Conservation (phyloP, 2,797 vertebrate genomes). For the Sebastes oblongus region DNA sequence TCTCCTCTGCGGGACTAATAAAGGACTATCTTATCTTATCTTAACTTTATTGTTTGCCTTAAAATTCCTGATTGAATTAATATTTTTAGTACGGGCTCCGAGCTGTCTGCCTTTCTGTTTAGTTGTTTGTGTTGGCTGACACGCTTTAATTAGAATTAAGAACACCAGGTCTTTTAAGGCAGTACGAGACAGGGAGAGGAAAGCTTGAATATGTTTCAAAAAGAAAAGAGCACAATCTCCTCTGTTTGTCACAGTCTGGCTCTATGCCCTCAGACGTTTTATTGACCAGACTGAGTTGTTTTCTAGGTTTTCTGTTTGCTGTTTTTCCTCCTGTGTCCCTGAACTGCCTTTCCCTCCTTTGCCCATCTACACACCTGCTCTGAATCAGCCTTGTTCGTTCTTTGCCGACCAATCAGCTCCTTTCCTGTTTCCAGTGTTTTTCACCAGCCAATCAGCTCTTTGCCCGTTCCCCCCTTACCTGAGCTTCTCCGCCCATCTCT, state of each 20-base stretch:
- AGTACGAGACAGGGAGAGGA: not conserved
- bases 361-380: not conserved
- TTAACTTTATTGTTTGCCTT: not conserved
- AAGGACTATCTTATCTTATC: too few species aligned
- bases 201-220: not conserved
- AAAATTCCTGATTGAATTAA: not conserved
- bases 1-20: too few species aligned
- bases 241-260: not conserved
- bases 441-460: not conserved
- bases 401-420: not conserved
- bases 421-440: fast-evolving
- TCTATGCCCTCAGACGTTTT: not conserved
- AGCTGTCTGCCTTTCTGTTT: not conserved
- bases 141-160: not conserved
- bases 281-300: not conserved
- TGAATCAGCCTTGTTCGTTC: not conserved
- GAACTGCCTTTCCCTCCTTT: not conserved
- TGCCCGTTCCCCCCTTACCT: not conserved
- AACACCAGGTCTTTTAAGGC: not conserved
- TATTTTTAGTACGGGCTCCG: not conserved
- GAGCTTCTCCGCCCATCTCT: not conserved
- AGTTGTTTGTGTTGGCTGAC: constrained; percentile 10
- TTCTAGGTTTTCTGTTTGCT: not conserved
- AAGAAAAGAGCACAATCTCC: not conserved
- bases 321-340: not conserved